Conservation (phyloP, 2,888 invertebrate species). For the Boloria selene region DNA sequence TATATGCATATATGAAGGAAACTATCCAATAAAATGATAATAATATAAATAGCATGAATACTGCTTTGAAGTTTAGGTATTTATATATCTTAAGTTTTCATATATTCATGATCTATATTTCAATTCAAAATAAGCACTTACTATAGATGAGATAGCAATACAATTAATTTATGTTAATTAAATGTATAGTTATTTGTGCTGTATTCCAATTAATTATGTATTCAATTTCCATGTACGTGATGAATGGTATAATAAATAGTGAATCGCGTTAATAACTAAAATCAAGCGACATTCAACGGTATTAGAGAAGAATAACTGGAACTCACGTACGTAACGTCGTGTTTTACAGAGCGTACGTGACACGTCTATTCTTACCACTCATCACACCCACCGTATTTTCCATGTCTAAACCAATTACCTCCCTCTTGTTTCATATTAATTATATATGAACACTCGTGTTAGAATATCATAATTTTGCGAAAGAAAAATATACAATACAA, state of each 20-base stretch:
- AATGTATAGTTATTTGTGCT: slow-evolving; percentile 8
- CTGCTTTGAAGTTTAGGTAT: no score
- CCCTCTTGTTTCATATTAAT: slow-evolving; percentile 29
- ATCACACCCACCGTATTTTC: slow-evolving; percentile 23
- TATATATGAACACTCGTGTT: slow-evolving; percentile 16
- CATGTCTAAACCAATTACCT: slow-evolving; percentile 26
- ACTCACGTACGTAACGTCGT: slow-evolving; percentile 31
- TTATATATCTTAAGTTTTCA: no score
- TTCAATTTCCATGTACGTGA: slow-evolving; percentile 30
- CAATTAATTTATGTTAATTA: slow-evolving; percentile 13
- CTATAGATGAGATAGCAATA: background rate
- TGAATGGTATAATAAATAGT: slow-evolving; percentile 30
- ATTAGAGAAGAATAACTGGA: slow-evolving; percentile 32
- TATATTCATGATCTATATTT: no score
- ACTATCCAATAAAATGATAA: no score
- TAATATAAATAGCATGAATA: no score
- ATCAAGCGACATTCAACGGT: slow-evolving; percentile 37
- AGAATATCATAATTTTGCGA: background rate
- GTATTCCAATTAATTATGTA: slow-evolving; percentile 17
- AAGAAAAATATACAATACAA: background rate
- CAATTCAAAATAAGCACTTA: background rate
- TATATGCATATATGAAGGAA: no score
- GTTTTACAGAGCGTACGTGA: slow-evolving; percentile 22
- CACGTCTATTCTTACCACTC: slow-evolving; percentile 14
- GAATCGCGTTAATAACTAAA: slow-evolving; percentile 35